phyloP scores from a whole-genome alignment of 2,797 vertebrate species.

The Anguilla anguilla region DNA sequence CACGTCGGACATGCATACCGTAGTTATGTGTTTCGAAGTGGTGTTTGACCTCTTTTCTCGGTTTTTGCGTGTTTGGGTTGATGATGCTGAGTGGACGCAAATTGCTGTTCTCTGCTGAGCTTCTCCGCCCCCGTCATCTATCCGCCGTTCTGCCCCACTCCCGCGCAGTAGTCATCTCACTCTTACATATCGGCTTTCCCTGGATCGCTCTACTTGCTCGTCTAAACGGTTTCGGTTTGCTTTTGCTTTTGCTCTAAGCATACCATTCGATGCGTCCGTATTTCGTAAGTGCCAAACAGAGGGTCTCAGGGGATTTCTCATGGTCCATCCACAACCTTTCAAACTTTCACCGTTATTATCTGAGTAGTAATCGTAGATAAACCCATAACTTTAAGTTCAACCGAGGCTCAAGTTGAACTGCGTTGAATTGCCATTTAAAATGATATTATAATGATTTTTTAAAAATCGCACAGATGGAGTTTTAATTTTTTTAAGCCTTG shows the following conservation, averaged over 20 bases:
- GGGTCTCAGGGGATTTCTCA: neutral
- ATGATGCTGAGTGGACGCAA: slow-evolving; percentile 2
- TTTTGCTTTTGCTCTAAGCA: neutral
- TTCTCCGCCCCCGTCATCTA: neutral
- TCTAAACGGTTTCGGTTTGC: neutral
- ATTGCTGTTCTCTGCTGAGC: slow-evolving; percentile 18
- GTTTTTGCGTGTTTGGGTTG: slow-evolving; percentile 22
- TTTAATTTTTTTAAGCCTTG: neutral
- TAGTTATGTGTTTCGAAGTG: slow-evolving; percentile 26
- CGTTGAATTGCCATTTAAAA: neutral
- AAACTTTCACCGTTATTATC: neutral
- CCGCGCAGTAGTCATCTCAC: slow-evolving; percentile 11
- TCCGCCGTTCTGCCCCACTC: neutral
- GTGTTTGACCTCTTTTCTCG: slow-evolving; percentile 28
- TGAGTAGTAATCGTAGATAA: neutral
- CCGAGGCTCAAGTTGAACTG: neutral
- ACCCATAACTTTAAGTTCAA: neutral
- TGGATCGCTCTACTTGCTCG: slow-evolving; percentile 5
- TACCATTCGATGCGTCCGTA: neutral
- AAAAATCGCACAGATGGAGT: neutral
- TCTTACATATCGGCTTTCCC: neutral
- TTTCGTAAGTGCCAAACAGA: neutral
- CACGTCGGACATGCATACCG: slow-evolving; percentile 21
- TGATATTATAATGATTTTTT: neutral
- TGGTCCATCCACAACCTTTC: neutral